A percentile compares a stretch with the other conserved stretches of the same genome.
Evolutionary conservation across 2,888 invertebrate genomes (phyloP).

Genomic region (Muschampia plurimacula): DNA sequence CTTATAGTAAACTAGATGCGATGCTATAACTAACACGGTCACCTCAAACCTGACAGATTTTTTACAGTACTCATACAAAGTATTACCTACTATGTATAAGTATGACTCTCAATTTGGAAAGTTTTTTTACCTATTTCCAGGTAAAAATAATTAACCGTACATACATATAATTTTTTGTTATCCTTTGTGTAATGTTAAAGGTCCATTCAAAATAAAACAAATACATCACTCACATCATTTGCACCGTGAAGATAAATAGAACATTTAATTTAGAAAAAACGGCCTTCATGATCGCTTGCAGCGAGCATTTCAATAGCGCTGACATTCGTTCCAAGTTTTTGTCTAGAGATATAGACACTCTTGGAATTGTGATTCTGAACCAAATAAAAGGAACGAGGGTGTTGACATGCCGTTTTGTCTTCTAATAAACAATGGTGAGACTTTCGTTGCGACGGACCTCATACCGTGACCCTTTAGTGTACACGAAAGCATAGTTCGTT

Average conservation of each 20-base stretch:
- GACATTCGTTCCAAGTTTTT: constrained; percentile 74
- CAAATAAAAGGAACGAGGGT: constrained; percentile 79
- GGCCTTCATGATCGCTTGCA: constrained; percentile 71
- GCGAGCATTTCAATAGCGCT: constrained; percentile 62
- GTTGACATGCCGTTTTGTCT: constrained; percentile 82
- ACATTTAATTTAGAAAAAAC: constrained; percentile 73
- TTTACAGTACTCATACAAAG: too few species aligned
- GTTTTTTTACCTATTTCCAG: not conserved
- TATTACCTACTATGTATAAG: too few species aligned
- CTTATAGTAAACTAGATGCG: too few species aligned
- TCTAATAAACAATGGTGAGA: constrained; percentile 73
- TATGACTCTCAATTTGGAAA: not conserved
- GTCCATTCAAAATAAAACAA: constrained; percentile 27
- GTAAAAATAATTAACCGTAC: not conserved
- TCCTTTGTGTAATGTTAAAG: not conserved
- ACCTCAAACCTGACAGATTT: too few species aligned
- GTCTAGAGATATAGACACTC: constrained; percentile 63
- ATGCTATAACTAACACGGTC: too few species aligned
- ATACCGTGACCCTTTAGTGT: constrained; percentile 72
- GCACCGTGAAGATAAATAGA: constrained; percentile 54
- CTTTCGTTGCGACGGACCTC: constrained; percentile 70
- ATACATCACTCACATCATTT: constrained; percentile 47
- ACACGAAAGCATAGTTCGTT: constrained; percentile 64
- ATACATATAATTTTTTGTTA: not conserved
- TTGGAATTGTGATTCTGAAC: constrained; percentile 71